Evolutionary conservation across 2,888 invertebrate genomes (phyloP).

Genomic region (Pseudoips prasinana): DNA sequence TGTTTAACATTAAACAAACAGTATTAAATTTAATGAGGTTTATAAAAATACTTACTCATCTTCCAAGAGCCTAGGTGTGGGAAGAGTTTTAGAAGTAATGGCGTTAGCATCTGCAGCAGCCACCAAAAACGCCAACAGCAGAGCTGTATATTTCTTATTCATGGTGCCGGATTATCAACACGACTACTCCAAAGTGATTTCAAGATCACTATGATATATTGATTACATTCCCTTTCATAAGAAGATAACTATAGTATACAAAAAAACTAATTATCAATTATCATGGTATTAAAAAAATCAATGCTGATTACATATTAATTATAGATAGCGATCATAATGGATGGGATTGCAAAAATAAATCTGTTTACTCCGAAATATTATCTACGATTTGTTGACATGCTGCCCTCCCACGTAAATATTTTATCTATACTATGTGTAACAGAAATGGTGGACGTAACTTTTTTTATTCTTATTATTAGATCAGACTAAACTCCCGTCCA

Average conservation of each 20-base stretch:
- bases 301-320: not conserved
- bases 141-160: conserved; percentile 48
- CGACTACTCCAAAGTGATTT: conserved; percentile 27
- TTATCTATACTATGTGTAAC: too few relatives aligned
- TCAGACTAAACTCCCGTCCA: too few relatives aligned
- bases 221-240: too few relatives aligned
- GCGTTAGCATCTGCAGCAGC: conserved; percentile 52
- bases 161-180: conserved; percentile 35
- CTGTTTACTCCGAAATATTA: conserved; percentile 26
- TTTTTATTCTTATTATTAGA: too few relatives aligned
- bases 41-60: conserved; percentile 10
- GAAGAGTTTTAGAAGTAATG: conserved; percentile 30
- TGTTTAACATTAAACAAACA: too few relatives aligned
- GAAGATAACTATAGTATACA: too few relatives aligned
- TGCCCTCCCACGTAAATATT: too few relatives aligned
- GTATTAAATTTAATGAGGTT: too few relatives aligned
- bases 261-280: too few relatives aligned
- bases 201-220: conserved; percentile 10
- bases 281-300: too few relatives aligned
- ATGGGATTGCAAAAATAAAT: conserved; percentile 38
- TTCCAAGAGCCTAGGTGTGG: conserved; percentile 26
- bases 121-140: conserved; percentile 47
- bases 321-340: conserved; percentile 50
- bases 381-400: too few relatives aligned
- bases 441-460: too few relatives aligned